Evolutionary conservation across 2,797 vertebrate species (phyloP).

Genomic region (Dromococcyx pavoninus): DNA sequence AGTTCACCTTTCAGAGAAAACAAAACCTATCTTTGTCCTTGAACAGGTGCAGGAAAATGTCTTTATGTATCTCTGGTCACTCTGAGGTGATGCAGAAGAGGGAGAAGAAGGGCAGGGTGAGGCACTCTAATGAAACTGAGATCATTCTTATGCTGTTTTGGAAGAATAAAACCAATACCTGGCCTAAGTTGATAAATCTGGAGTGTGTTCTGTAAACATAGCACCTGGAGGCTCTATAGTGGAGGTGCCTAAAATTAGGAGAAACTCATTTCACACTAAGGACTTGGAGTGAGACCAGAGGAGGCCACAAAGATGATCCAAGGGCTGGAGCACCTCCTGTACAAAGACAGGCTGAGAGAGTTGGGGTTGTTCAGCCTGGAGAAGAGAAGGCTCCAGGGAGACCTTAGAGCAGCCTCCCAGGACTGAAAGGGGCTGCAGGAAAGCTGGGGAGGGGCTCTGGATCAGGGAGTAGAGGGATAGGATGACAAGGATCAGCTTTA

Average conservation of each 20-base stretch:
- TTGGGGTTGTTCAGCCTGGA: too few relatives aligned
- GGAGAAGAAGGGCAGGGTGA: neutral
- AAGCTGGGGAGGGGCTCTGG: too few relatives aligned
- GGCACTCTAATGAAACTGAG: fast-evolving
- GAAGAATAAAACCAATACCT: neutral
- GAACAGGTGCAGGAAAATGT: neutral
- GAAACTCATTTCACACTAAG: fast-evolving
- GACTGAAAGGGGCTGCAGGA: too few relatives aligned
- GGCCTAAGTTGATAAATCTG: neutral
- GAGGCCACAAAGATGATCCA: too few relatives aligned
- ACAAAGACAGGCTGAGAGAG: too few relatives aligned
- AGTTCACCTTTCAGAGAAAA: neutral
- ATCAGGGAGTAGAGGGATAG: too few relatives aligned
- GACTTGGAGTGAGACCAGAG: too few relatives aligned
- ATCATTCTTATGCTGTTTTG: neutral
- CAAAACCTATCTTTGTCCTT: neutral
- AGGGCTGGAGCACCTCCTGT: too few relatives aligned
- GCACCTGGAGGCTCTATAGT: fast-evolving
- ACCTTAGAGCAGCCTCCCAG: too few relatives aligned
- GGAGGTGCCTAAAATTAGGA: neutral
- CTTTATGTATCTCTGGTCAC: neutral
- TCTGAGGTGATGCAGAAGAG: neutral
- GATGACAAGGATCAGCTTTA: too few relatives aligned
- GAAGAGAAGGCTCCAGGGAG: too few relatives aligned
- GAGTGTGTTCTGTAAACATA: fast-evolving